phyloP scores from a whole-genome alignment of 92 coral and sea anemone species.

The Epizoanthus stellaris region DNA sequence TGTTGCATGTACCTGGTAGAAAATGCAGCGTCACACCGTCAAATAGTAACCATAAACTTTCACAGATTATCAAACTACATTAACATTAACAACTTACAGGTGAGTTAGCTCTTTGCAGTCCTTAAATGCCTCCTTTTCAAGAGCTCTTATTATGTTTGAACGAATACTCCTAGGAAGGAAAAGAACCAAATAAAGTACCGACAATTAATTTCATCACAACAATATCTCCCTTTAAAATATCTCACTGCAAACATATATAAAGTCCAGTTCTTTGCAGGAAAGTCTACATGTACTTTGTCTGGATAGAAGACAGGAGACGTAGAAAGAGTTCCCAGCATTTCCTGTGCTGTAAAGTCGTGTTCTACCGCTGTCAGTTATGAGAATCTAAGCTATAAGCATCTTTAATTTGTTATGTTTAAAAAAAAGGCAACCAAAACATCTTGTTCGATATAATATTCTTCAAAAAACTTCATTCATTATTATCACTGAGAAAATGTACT shows the following conservation, averaged over 20 bases:
- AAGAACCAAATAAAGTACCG: not conserved
- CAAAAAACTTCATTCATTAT: no score
- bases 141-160: not conserved
- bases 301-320: no score
- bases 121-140: slow-evolving; percentile 38
- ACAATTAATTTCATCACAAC: not conserved
- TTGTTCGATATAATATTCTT: no score
- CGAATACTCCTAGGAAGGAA: not conserved
- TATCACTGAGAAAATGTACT: not conserved
- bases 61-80: not conserved
- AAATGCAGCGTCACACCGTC: no score
- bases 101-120: slow-evolving; percentile 10
- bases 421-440: no score
- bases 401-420: no score
- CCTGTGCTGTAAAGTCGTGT: no score
- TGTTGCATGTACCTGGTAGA: slow-evolving; percentile 27
- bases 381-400: no score
- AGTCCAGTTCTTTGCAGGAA: no score
- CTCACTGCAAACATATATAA: not conserved
- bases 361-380: no score
- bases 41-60: not conserved
- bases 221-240: not conserved
- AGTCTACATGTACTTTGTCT: no score
- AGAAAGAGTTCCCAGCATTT: no score
- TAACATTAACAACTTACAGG: slow-evolving; percentile 35